These are phyloP conservation scores for Heliconius hermathena DNA, from an alignment of 1,140 invertebrate genomes.

Conservation along the genomic window DNA sequence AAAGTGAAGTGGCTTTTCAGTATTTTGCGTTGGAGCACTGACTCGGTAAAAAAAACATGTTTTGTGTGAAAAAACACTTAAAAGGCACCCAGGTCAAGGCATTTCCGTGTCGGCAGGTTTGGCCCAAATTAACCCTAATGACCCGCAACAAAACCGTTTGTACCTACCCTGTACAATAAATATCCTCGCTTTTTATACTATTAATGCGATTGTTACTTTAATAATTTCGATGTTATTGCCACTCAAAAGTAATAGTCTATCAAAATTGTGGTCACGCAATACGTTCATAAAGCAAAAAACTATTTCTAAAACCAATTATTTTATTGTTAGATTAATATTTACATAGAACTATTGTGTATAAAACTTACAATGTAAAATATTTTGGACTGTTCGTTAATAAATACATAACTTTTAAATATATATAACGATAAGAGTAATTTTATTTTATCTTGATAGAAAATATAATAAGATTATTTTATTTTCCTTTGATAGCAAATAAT, in stretches of 20 bases:
- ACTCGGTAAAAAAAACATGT: constrained; percentile 30
- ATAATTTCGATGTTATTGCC: constrained; percentile 27
- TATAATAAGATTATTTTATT: too few species aligned
- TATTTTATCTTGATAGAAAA: too few species aligned
- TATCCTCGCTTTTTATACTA: constrained; percentile 38
- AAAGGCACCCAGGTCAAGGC: constrained; percentile 35
- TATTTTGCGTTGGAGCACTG: constrained; percentile 17
- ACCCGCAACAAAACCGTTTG: constrained; percentile 42
- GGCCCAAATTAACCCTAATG: constrained; percentile 51
- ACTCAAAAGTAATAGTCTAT: constrained; percentile 18
- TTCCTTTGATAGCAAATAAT: too few species aligned
- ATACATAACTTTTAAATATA: too few species aligned
- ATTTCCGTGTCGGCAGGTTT: constrained; percentile 37
- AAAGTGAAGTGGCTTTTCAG: constrained; percentile 8
- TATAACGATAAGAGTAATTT: too few species aligned
- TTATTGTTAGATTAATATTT: constrained; percentile 1
- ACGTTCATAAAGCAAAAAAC: constrained; percentile 17
- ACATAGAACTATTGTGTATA: neutral
- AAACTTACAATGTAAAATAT: neutral
- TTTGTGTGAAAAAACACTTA: constrained; percentile 37
- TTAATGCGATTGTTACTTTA: constrained; percentile 45
- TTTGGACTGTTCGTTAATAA: neutral
- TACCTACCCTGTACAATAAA: constrained; percentile 30
- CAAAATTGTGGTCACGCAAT: constrained; percentile 31
- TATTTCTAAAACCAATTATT: neutral